Base-by-base conservation (phyloP, 2,797 vertebrate genomes). In the Arctocebus calabarensis region DNA sequence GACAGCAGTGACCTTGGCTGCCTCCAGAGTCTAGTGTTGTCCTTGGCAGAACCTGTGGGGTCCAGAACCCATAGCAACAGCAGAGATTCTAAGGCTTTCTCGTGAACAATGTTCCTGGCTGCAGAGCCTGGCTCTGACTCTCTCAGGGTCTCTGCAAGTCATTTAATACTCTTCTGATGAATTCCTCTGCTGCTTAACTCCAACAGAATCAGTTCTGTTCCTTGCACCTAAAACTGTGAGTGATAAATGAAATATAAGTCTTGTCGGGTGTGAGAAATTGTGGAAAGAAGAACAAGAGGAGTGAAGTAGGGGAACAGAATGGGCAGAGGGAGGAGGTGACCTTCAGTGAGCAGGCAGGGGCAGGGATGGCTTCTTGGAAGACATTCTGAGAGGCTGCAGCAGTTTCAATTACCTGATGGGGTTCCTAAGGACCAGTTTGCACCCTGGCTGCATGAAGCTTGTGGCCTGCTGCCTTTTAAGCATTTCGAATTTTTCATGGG, bases 151-250 rank as follows among this genome's bases (percentile, higher is more conserved):
- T 68, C 71, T 19, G 77, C 22, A 70, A 83, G 59, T 32, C 34
- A 25, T 12, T 45, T 25, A 7, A 3, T n/a, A 43, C 68, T 13
- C 12, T 81, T 93, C 66, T n/a, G 34, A 71, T 88, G 89, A 32
- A 57, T 79, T 86, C 22, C 32, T 97, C 88, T 75, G 29, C 27
- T 43, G 62, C 23, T 83, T 88, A 45, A 92, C 61, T 40, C 43
- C 16, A 13, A 71, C 52, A 71, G 70, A 70, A 64, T 40, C 5
- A 0, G 32, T 91, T 94, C 81, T 55, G 23, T 40, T 59, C 32
- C 71, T 74, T 68, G 57, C 37, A 68, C 61, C 74, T 82, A 48
- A 92, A 52, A 61, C 48, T 37, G 3, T 61, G 57, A 59, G 25
- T 22, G 22, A 23, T 32, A 37, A 71, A 83, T 71, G 64, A 84